Evolutionary conservation across 23 tunicate species (phyloP).

Genomic region (Ascidia mentula): DNA sequence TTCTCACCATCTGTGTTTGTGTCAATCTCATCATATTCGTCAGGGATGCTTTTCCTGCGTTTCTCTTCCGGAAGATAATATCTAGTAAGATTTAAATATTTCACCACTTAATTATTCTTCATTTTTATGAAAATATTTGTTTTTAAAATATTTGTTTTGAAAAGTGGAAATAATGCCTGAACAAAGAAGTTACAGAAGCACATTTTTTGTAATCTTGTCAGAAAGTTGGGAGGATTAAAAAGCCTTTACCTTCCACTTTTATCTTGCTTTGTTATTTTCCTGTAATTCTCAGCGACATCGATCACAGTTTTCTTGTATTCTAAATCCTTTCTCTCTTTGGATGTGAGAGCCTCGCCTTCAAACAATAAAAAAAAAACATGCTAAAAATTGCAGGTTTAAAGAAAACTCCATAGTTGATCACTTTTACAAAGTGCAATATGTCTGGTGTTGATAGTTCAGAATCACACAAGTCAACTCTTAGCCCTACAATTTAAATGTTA

Average conservation of each 20-base stretch:
- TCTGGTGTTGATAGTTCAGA: no score
- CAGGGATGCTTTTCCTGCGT: conserved; percentile 58
- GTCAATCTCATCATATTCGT: conserved; percentile 87
- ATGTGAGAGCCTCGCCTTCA: conserved; percentile 79
- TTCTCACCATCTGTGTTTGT: conserved; percentile 30
- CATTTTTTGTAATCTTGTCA: no score
- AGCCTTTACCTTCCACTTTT: conserved; percentile 60
- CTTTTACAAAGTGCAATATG: no score
- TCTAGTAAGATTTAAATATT: conserved; percentile 22
- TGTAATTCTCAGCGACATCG: conserved; percentile 76
- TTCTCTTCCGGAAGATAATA: conserved; percentile 90
- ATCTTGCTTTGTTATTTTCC: conserved; percentile 65
- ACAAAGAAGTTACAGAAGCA: background rate
- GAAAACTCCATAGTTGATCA: no score
- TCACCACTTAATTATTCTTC: background rate
- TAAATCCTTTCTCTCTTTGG: conserved; percentile 50
- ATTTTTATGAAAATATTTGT: background rate
- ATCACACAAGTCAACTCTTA: no score
- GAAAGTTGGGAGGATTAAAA: no score
- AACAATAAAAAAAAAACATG: no score
- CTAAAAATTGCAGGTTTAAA: background rate
- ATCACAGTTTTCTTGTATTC: conserved; percentile 81
- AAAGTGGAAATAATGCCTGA: background rate
- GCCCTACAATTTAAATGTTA: no score
- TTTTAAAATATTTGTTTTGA: background rate